Evolutionary conservation across 2,797 vertebrate species (phyloP).

Genomic region (Glossophaga mutica): DNA sequence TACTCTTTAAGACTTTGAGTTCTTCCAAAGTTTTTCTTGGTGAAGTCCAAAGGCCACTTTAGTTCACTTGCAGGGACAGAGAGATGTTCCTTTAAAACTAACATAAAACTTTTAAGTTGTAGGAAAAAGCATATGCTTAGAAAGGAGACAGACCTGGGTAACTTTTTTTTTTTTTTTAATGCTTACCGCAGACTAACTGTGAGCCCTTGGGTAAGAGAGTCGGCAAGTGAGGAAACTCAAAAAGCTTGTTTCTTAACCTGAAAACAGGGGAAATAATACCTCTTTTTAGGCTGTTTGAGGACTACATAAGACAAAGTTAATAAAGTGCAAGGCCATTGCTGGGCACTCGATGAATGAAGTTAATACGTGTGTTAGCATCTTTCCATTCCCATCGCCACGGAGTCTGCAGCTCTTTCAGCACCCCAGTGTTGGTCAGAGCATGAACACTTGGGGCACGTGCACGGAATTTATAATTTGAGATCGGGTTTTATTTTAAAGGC

Average conservation of each 20-base stretch:
- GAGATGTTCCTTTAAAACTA: not conserved
- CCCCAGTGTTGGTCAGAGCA: not conserved
- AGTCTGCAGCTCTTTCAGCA: not conserved
- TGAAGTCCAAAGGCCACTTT: not conserved
- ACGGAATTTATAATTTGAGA: not conserved
- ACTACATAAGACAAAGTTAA: slow-evolving; percentile 14
- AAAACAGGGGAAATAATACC: slow-evolving; percentile 1
- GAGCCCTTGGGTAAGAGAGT: not conserved
- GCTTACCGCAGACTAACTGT: not conserved
- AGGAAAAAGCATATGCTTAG: not conserved
- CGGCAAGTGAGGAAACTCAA: not conserved
- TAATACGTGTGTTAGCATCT: not conserved
- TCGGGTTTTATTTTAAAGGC: not conserved
- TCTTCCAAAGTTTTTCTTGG: not conserved
- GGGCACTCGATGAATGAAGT: not conserved
- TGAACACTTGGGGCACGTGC: not conserved
- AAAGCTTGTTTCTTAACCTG: slow-evolving; percentile 1
- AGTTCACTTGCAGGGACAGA: not conserved
- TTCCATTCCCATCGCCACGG: not conserved
- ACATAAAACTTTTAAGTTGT: not conserved
- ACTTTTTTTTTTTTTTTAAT: not conserved
- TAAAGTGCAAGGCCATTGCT: not conserved
- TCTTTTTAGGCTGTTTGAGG: slow-evolving; percentile 7
- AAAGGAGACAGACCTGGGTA: not conserved
- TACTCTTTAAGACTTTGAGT: not conserved